A percentile compares a stretch with the other conserved stretches of the same genome.
phyloP scores from a whole-genome alignment of 1,140 invertebrate genomes.

The Papilio helenus region DNA sequence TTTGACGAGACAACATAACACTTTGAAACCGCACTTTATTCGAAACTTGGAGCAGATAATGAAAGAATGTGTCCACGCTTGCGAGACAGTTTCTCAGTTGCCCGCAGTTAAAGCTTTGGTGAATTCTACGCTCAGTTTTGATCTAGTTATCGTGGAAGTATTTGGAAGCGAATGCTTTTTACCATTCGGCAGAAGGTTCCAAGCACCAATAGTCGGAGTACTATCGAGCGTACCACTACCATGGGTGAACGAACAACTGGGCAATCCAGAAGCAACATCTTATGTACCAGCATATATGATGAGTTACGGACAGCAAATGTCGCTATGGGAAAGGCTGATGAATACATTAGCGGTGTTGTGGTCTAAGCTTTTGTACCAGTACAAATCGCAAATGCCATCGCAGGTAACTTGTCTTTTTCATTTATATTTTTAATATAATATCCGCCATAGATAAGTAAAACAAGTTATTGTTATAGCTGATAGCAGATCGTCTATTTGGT shows the following conservation, averaged over 20 bases:
- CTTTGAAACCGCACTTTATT: conserved; percentile 72
- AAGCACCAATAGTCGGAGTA: conserved; percentile 84
- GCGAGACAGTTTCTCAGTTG: conserved; percentile 71
- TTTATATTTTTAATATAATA: neutral
- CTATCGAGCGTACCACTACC: conserved; percentile 84
- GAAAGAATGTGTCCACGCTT: conserved; percentile 74
- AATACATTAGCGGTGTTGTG: conserved; percentile 81
- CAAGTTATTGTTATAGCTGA: conserved; percentile 53
- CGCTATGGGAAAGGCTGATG: conserved; percentile 83
- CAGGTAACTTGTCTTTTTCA: conserved; percentile 55
- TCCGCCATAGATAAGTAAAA: neutral
- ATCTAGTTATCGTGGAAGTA: conserved; percentile 87
- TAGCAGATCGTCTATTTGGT: conserved; percentile 79
- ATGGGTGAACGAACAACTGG: conserved; percentile 85
- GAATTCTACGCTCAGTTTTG: conserved; percentile 82
- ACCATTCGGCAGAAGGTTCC: conserved; percentile 83
- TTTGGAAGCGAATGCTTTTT: conserved; percentile 86
- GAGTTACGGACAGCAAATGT: conserved; percentile 82
- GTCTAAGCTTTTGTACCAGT: conserved; percentile 68
- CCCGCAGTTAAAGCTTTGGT: conserved; percentile 68
- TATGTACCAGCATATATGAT: conserved; percentile 85
- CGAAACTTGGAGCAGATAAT: conserved; percentile 77
- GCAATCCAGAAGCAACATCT: conserved; percentile 85
- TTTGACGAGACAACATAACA: conserved; percentile 67
- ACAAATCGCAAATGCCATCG: conserved; percentile 72